A percentile compares a stretch with the other conserved stretches of the same genome.
Conservation (phyloP, 2,888 invertebrate species). For the Ceraclea dissimilis region DNA sequence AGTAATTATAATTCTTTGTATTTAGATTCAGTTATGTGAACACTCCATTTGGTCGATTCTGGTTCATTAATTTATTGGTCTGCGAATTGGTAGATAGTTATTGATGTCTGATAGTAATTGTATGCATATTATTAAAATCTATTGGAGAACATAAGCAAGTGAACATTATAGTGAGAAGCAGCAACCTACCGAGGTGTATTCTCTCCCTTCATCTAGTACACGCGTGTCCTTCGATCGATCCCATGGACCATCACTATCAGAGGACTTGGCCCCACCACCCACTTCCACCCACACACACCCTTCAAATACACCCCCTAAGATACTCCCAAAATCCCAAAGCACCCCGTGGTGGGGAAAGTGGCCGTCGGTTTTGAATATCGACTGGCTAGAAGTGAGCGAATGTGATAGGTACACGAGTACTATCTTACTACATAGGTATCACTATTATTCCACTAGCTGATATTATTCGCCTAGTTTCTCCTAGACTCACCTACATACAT, state of each 20-base stretch:
- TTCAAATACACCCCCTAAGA: background rate
- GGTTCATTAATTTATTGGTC: too few species aligned
- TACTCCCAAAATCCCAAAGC: background rate
- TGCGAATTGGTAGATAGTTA: too few species aligned
- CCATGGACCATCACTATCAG: slow-evolving; percentile 18
- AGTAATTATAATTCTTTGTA: too few species aligned
- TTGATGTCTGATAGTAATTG: too few species aligned
- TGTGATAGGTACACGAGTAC: background rate
- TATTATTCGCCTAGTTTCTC: too few species aligned
- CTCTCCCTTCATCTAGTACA: background rate
- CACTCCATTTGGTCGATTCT: too few species aligned
- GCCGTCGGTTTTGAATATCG: slow-evolving; percentile 25
- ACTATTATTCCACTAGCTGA: too few species aligned
- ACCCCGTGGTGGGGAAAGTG: slow-evolving; percentile 8
- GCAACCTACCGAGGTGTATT: background rate
- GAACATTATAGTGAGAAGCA: background rate
- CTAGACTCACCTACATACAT: too few species aligned
- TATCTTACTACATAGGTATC: too few species aligned
- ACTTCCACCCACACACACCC: slow-evolving; percentile 2
- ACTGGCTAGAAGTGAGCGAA: slow-evolving; percentile 10
- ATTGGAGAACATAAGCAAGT: too few species aligned
- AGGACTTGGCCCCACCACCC: slow-evolving; percentile 9
- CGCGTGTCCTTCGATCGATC: slow-evolving; percentile 26
- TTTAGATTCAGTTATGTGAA: too few species aligned
- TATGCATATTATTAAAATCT: too few species aligned